These are phyloP conservation scores for Physella acuta DNA, from an alignment of 1,140 invertebrate genomes.

Conservation along the genomic window DNA sequence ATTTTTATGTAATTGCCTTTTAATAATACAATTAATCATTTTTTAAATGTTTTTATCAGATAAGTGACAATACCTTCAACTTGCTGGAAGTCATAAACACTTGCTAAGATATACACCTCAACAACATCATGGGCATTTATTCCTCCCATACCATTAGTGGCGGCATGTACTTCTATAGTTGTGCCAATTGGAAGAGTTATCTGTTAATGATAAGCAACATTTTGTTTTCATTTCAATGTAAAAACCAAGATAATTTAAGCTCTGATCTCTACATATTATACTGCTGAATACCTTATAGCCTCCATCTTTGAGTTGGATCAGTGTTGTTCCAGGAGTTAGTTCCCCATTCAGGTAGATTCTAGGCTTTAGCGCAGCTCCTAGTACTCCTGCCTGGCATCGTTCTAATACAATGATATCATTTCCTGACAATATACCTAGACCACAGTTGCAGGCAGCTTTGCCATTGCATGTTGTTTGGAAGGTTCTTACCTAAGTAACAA, in stretches of 20 bases:
- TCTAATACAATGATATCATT: conserved; percentile 53
- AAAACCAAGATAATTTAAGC: not conserved
- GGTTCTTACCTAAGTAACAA: conserved; percentile 32
- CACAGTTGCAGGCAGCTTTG: conserved; percentile 50
- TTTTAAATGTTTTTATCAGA: too few relatives aligned
- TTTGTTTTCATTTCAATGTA: not conserved
- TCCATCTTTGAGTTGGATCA: conserved; percentile 28
- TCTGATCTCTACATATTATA: too few relatives aligned
- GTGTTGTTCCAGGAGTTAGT: conserved; percentile 37
- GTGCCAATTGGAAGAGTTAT: conserved; percentile 43
- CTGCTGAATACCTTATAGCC: conserved; percentile 34
- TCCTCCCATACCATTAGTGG: conserved; percentile 16
- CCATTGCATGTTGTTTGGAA: conserved; percentile 36
- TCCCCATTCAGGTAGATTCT: conserved; percentile 40
- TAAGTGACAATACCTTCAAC: conserved; percentile 41
- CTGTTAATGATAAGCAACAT: too few relatives aligned
- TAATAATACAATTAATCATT: too few relatives aligned
- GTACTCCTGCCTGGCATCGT: conserved; percentile 29
- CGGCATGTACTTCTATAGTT: conserved; percentile 30
- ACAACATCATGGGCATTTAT: conserved; percentile 23
- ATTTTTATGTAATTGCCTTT: too few relatives aligned
- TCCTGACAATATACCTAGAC: conserved; percentile 40
- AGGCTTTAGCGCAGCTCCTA: conserved; percentile 7
- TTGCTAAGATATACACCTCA: conserved; percentile 30
- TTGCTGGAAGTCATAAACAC: conserved; percentile 33